phyloP scores from a whole-genome alignment of 2,888 invertebrate species.

The Malachius bipustulatus region DNA sequence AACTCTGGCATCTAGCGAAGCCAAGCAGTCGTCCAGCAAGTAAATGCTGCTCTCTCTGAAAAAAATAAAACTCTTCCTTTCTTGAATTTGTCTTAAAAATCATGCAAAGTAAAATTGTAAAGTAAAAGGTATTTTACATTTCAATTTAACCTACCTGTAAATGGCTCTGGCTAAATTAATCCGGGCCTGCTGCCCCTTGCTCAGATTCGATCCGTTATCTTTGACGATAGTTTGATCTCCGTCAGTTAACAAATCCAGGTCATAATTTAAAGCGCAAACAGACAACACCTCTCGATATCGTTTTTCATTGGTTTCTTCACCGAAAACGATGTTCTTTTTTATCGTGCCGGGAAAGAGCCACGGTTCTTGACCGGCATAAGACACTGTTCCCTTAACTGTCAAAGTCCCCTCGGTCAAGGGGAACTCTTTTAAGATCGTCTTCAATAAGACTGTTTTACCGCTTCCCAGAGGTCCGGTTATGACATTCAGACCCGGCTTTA shows the following conservation, averaged over 20 bases:
- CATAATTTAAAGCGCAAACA: constrained; percentile 51
- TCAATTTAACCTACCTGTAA: no score
- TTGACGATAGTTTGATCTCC: constrained; percentile 71
- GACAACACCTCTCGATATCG: constrained; percentile 48
- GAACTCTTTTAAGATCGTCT: constrained; percentile 30
- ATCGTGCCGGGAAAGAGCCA: constrained; percentile 51
- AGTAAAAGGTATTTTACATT: no score
- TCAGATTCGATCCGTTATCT: constrained; percentile 66
- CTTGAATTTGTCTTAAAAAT: no score
- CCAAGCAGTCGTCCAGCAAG: constrained; percentile 66
- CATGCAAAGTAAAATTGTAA: no score
- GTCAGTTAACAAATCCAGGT: constrained; percentile 38
- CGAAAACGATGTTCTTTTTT: constrained; percentile 69
- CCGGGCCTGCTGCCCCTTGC: constrained; percentile 75
- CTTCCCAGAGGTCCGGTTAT: constrained; percentile 50
- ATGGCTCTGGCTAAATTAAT: constrained; percentile 66
- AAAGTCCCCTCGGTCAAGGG: constrained; percentile 28
- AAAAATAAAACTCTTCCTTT: no score
- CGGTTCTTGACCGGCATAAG: constrained; percentile 51
- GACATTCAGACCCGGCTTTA: constrained; percentile 35
- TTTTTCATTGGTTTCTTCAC: constrained; percentile 45
- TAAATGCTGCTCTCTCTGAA: constrained; percentile 67
- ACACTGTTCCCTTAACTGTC: constrained; percentile 37
- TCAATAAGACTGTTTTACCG: constrained; percentile 40
- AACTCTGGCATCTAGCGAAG: constrained; percentile 66